phyloP scores from a whole-genome alignment of 2,888 invertebrate genomes.

The Aleiodes leptofemur region DNA sequence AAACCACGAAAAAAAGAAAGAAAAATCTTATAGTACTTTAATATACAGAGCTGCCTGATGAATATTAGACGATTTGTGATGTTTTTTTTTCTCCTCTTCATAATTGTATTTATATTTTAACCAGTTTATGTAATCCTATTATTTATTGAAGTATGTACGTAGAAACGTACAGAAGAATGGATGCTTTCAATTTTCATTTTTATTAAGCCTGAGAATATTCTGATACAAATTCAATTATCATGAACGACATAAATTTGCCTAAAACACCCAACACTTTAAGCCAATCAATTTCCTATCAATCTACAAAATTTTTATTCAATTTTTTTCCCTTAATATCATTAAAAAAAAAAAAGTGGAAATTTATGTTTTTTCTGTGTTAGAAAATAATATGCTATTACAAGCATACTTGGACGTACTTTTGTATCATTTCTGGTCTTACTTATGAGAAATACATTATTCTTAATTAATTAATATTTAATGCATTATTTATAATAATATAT shows the following conservation, averaged over 20 bases:
- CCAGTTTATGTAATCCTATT: not conserved
- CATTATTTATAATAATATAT: conserved; percentile 10
- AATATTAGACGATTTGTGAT: not conserved
- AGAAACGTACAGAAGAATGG: not conserved
- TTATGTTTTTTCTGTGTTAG: not conserved
- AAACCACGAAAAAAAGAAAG: not conserved
- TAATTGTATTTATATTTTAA: not conserved
- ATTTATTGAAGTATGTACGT: conserved; percentile 1
- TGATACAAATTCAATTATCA: conserved; percentile 32
- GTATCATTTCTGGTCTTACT: not conserved
- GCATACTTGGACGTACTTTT: conserved; percentile 24
- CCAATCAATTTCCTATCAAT: not conserved
- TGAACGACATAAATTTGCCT: conserved; percentile 23
- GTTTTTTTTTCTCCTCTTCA: not conserved
- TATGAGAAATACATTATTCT: conserved; percentile 7
- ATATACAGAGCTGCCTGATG: not conserved
- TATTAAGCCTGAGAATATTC: conserved; percentile 42
- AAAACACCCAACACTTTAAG: conserved; percentile 13
- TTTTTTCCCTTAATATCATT: not conserved
- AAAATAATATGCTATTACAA: conserved; percentile 12
- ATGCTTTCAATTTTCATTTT: not conserved
- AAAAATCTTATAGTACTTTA: not conserved
- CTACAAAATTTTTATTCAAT: not conserved
- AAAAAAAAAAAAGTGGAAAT: conserved; percentile 18
- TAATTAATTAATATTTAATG: conserved; percentile 6